phyloP scores from a whole-genome alignment of 1,140 invertebrate species.

The Drosophila eugracilis region DNA sequence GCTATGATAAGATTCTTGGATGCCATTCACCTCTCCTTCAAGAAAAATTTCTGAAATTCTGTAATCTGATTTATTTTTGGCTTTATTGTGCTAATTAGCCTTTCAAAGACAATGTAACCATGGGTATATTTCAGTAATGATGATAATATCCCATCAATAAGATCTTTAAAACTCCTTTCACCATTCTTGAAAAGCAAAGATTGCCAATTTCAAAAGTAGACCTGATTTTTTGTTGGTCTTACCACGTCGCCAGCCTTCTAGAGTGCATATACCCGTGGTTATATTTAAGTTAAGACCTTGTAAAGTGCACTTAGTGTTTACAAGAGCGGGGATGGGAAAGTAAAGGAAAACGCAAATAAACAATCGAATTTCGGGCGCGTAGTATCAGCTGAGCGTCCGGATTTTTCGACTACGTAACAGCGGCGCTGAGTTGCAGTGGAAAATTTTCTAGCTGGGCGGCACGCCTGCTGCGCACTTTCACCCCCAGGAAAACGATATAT shows the following conservation, averaged over 20 bases:
- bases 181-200: neutral
- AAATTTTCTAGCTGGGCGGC: conserved; percentile 55
- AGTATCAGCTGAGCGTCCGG: conserved; percentile 34
- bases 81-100: no score
- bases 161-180: neutral
- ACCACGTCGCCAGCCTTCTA: neutral
- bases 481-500: conserved; percentile 18
- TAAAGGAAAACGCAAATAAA: conserved; percentile 15
- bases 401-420: conserved; percentile 58
- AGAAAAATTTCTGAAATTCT: no score
- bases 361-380: conserved; percentile 42
- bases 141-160: neutral
- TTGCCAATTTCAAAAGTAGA: neutral
- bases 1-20: no score
- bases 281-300: conserved; percentile 15
- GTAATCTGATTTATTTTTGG: neutral
- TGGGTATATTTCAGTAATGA: no score
- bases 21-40: no score
- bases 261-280: conserved; percentile 8
- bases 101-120: no score
- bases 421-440: conserved; percentile 60
- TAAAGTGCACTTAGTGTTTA: conserved; percentile 1
- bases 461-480: conserved; percentile 38
- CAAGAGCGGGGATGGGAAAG: neutral
- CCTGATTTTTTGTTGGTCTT: neutral